These are phyloP conservation scores for Hyposoter didymator DNA, from an alignment of 2,888 invertebrate species.

Conservation along the genomic window DNA sequence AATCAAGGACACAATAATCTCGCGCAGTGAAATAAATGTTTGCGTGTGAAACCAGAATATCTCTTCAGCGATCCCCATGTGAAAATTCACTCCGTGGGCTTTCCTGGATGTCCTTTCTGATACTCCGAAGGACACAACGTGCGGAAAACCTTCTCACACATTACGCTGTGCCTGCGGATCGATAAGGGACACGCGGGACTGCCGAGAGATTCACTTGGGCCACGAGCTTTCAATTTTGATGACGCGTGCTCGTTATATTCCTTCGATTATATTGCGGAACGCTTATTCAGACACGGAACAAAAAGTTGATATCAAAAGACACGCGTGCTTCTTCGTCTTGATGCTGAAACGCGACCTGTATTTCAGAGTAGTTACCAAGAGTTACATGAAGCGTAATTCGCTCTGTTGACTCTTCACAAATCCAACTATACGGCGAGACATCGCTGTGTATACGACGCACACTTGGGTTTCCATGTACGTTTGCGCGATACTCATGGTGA, in stretches of 20 bases:
- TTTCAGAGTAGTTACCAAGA: constrained; percentile 21
- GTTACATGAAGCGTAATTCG: constrained; percentile 33
- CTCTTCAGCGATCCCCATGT: not conserved
- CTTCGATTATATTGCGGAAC: constrained; percentile 30
- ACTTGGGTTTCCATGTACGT: not conserved
- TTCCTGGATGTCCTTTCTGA: constrained; percentile 26
- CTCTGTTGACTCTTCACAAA: constrained; percentile 52
- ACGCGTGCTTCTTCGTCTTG: not conserved
- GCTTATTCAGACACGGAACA: constrained; percentile 17
- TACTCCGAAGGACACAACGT: constrained; percentile 1
- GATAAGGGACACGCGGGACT: constrained; percentile 64
- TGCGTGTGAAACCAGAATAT: constrained; percentile 13
- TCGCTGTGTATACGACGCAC: not conserved
- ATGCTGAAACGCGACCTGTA: constrained; percentile 7
- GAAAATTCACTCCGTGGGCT: constrained; percentile 23
- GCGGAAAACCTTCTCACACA: constrained; percentile 60
- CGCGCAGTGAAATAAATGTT: not conserved
- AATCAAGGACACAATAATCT: not conserved
- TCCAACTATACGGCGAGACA: constrained; percentile 4
- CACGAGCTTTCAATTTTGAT: constrained; percentile 56
- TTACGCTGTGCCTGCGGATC: constrained; percentile 55
- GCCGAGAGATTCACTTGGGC: constrained; percentile 48
- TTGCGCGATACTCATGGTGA: not conserved
- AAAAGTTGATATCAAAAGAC: not conserved
- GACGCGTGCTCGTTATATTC: constrained; percentile 19